Conservation (phyloP, 2,113 vertebrate species). For the cat (Felis catus) region DNA sequence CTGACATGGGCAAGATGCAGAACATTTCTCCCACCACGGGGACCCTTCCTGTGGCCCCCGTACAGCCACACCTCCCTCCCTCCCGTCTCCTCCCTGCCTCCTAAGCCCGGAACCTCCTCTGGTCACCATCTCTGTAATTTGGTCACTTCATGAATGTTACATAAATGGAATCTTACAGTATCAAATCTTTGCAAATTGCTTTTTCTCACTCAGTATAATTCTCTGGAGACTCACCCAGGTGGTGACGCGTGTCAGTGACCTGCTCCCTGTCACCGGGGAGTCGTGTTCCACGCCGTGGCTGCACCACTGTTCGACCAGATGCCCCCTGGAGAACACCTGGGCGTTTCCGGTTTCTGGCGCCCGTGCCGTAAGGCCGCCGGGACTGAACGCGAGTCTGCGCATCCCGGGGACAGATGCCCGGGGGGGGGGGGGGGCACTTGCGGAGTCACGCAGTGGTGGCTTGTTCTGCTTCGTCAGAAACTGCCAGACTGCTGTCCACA, state of each 20-base stretch:
- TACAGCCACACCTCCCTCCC: background rate
- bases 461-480: background rate
- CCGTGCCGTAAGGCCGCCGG: too few species aligned
- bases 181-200: too few species aligned
- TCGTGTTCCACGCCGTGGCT: accelerated
- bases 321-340: background rate
- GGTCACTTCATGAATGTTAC: background rate
- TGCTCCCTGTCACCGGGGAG: accelerated
- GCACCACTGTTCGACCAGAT: too few species aligned
- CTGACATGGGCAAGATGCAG: background rate
- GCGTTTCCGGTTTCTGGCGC: background rate
- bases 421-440: accelerated
- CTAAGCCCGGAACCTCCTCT: too few species aligned
- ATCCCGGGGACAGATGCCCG: background rate
- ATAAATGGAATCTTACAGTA: background rate
- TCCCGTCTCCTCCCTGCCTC: accelerated
- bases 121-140: background rate
- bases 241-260: accelerated
- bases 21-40: background rate
- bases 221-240: background rate
- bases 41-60: background rate
- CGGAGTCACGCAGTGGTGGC: accelerated
- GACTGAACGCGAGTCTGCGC: background rate
- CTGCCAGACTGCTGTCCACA: too few species aligned
- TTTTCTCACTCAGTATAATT: background rate